Percentiles rank a stretch among this genome's conserved stretches.
phyloP scores from a whole-genome alignment of 1,140 invertebrate species.

The Monomorium pharaonis region DNA sequence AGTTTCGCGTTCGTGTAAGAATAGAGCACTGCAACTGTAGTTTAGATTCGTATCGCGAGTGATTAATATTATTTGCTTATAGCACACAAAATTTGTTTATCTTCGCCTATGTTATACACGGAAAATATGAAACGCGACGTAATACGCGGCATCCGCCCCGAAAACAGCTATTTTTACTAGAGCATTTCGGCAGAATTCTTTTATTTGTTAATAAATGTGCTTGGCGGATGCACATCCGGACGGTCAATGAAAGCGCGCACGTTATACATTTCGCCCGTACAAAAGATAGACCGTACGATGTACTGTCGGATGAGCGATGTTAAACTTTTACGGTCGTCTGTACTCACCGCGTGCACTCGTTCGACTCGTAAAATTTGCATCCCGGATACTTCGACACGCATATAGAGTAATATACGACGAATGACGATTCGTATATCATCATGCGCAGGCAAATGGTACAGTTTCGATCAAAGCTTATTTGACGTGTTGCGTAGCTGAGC shows the following conservation, averaged over 20 bases:
- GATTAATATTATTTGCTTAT: conserved; percentile 5
- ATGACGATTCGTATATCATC: conserved; percentile 24
- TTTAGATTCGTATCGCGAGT: conserved; percentile 6
- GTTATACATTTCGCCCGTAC: not conserved
- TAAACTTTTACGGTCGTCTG: conserved; percentile 41
- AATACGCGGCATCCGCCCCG: not conserved
- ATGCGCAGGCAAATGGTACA: not conserved
- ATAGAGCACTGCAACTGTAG: not conserved
- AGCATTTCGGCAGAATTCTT: not conserved
- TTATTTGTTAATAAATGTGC: conserved; percentile 24
- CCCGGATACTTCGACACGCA: conserved; percentile 13
- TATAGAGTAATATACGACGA: conserved; percentile 35
- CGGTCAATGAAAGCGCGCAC: not conserved
- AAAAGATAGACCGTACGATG: conserved; percentile 15
- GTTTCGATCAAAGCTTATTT: conserved; percentile 41
- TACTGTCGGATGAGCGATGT: conserved; percentile 27
- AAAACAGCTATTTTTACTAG: conserved; percentile 10
- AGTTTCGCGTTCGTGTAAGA: not conserved
- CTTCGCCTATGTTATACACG: not conserved
- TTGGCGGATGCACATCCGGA: not conserved
- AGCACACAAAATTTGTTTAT: not conserved
- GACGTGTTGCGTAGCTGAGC: not conserved
- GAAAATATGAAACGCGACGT: not conserved
- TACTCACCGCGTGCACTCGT: conserved; percentile 7
- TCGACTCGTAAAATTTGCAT: conserved; percentile 47